Evolutionary conservation across 2,797 vertebrate genomes (phyloP).

Genomic region (Peromyscus attwateri): DNA sequence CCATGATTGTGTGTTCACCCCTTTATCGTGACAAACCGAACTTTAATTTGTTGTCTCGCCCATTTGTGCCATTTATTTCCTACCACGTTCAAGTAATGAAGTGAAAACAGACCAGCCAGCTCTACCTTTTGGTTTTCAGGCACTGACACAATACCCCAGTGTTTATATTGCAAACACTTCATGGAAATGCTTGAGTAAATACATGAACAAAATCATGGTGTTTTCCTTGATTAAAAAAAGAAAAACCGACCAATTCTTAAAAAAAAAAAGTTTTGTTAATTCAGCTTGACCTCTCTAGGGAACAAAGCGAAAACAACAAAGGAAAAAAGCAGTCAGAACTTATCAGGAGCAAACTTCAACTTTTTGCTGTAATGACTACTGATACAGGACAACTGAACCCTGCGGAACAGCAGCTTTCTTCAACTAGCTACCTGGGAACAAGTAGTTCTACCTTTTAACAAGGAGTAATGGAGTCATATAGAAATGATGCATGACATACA

Average conservation of each 20-base stretch:
- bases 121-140: conserved; percentile 75
- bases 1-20: conserved; percentile 12
- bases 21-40: conserved; percentile 32
- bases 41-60: conserved; percentile 65
- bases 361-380: conserved; percentile 55
- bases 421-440: not conserved
- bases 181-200: conserved; percentile 79
- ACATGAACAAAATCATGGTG: conserved; percentile 68
- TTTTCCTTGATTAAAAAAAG: conserved; percentile 70
- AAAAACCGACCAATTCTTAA: conserved; percentile 53
- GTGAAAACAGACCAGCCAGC: conserved; percentile 74
- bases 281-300: conserved; percentile 49
- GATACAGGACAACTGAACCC: conserved; percentile 60
- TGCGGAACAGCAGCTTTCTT: conserved; percentile 50
- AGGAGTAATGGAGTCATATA: conserved; percentile 37
- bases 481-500: not conserved
- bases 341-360: conserved; percentile 50
- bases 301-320: conserved; percentile 68
- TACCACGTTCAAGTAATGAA: conserved; percentile 72
- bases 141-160: conserved; percentile 75
- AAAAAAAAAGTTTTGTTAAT: conserved; percentile 52
- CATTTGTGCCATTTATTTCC: conserved; percentile 62
- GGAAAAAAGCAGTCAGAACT: conserved; percentile 52
- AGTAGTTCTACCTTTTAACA: not conserved
- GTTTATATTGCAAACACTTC: conserved; percentile 78